Evolutionary conservation across 2,113 vertebrate genomes (phyloP).

Genomic region (Gymnarchus niloticus): DNA sequence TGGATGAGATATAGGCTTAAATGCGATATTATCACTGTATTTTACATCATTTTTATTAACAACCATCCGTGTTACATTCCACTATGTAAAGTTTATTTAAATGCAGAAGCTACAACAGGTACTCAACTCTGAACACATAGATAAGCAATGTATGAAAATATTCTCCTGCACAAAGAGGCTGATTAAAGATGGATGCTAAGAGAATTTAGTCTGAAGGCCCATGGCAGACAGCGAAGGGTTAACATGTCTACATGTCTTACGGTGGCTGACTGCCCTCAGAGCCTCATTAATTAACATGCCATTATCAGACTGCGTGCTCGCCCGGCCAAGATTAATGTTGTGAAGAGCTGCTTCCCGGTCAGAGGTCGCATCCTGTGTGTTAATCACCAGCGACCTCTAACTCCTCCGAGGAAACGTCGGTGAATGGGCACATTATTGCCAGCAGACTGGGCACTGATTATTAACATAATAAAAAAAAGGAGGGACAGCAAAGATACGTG

Average conservation of each 20-base stretch:
- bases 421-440: slow-evolving; percentile 64
- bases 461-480: slow-evolving; percentile 38
- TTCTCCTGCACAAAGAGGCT: neutral
- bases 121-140: too few relatives aligned
- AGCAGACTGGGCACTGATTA: slow-evolving; percentile 57
- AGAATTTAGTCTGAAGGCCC: neutral
- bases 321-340: slow-evolving; percentile 58
- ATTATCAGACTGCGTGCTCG: slow-evolving; percentile 57
- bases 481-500: slow-evolving; percentile 25
- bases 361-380: slow-evolving; percentile 71
- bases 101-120: too few relatives aligned
- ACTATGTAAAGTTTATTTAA: too few relatives aligned
- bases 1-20: too few relatives aligned
- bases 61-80: too few relatives aligned
- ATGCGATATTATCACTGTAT: too few relatives aligned
- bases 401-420: slow-evolving; percentile 60
- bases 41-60: too few relatives aligned
- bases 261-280: slow-evolving; percentile 40
- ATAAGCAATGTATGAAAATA: neutral
- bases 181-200: neutral
- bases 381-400: slow-evolving; percentile 62
- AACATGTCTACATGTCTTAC: slow-evolving; percentile 35
- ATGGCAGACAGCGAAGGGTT: slow-evolving; percentile 34
- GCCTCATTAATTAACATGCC: slow-evolving; percentile 63
- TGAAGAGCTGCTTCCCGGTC: slow-evolving; percentile 52